phyloP scores from a whole-genome alignment of 2,888 invertebrate genomes.

The Caenorhabditis sp. region DNA sequence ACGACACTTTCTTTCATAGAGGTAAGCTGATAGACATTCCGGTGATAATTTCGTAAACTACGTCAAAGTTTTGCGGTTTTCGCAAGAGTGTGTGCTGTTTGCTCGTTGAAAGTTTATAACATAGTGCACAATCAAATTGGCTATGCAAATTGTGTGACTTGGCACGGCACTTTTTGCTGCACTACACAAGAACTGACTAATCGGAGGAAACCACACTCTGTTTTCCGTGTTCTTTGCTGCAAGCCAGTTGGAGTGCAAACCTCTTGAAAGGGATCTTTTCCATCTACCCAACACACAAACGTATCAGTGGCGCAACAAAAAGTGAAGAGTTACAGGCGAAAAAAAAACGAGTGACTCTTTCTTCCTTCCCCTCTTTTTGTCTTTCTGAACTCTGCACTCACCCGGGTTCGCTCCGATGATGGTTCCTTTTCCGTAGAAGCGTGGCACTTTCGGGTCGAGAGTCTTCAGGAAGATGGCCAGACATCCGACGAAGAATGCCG shows the following conservation, averaged over 20 bases:
- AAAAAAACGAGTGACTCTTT: not conserved
- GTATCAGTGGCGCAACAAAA: constrained; percentile 41
- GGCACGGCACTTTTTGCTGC: not conserved
- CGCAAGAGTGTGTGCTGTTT: constrained; percentile 32
- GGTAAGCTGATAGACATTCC: constrained; percentile 30
- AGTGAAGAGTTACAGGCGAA: constrained; percentile 2
- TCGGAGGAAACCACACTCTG: not conserved
- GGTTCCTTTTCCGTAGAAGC: constrained; percentile 90
- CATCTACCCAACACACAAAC: constrained; percentile 18
- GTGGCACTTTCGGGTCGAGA: constrained; percentile 88
- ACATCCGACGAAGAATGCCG: constrained; percentile 95
- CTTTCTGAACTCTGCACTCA: too few relatives aligned
- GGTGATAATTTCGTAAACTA: constrained; percentile 17
- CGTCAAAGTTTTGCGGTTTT: constrained; percentile 30
- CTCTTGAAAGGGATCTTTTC: constrained; percentile 13
- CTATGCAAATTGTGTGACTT: not conserved
- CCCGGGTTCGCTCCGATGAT: constrained; percentile 95
- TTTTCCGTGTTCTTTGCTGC: constrained; percentile 3
- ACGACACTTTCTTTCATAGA: constrained; percentile 3
- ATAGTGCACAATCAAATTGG: constrained; percentile 2
- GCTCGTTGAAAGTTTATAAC: constrained; percentile 4
- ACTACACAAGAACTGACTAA: not conserved
- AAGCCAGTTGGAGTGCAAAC: constrained; percentile 28
- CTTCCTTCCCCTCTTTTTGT: not conserved
- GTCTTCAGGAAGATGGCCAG: constrained; percentile 95